A percentile compares a stretch with the other conserved stretches of the same genome.
Conservation (phyloP, 30 jellyfish, hydroid and myxozoan genomes). For the Pseudorhiza aurosa region DNA sequence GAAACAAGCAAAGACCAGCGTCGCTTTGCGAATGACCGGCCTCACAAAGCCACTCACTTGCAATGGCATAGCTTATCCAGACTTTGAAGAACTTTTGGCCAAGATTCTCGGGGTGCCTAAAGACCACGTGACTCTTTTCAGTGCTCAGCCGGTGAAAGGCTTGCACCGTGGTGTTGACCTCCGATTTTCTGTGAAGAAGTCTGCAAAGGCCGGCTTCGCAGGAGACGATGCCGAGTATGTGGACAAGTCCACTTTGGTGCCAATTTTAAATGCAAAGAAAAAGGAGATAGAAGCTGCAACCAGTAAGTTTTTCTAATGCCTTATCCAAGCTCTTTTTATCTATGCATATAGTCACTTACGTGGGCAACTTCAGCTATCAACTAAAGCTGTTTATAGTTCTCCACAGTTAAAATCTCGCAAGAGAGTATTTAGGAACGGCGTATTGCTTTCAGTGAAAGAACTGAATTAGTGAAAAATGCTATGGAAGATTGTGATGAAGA, state of each 20-base stretch:
- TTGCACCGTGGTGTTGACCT: constrained; percentile 96
- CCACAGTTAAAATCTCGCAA: no score
- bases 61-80: constrained; percentile 80
- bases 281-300: constrained; percentile 78
- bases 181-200: constrained; percentile 86
- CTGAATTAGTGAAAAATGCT: no score
- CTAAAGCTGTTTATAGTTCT: no score
- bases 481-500: no score
- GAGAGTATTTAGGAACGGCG: no score
- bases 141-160: constrained; percentile 82
- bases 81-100: constrained; percentile 80
- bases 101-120: constrained; percentile 78
- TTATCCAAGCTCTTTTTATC: no score
- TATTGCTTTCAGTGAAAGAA: no score
- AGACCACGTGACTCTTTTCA: constrained; percentile 77
- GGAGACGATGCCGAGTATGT: constrained; percentile 83
- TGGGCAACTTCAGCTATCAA: no score
- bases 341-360: no score
- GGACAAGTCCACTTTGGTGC: constrained; percentile 69
- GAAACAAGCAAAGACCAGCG: constrained; percentile 83
- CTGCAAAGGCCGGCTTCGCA: constrained; percentile 75
- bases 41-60: constrained; percentile 80
- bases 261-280: constrained; percentile 69
- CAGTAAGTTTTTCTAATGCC: constrained; percentile 58
- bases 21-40: constrained; percentile 91